Evolutionary conservation across 2,888 invertebrate species (phyloP), one percentile per base, ranked within the genome.

Genomic region (Cheilosia urbana): DNA sequence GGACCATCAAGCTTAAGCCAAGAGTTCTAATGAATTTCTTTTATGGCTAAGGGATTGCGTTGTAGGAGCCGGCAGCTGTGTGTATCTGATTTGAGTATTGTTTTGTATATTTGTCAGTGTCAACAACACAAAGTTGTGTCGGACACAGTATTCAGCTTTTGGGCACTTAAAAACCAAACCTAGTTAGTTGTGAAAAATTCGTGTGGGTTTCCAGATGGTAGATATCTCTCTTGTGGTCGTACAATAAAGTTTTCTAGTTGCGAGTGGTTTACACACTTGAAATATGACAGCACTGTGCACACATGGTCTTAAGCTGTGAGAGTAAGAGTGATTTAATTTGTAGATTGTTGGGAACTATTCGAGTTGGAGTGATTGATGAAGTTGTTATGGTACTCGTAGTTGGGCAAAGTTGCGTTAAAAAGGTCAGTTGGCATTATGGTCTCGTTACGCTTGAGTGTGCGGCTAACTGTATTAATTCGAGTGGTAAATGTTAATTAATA

Each of bases 1-100:
- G n/a, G n/a, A n/a, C n/a, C n/a, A 30, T 13, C 45, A n/a, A 58
- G 21, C 73, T 79, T 53, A 40, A 45, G 57, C 79, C 51, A 27
- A 65, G 75, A 84, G 79, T 84, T 79, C 71, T 79, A 84, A 84
- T 84, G 83, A 84, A 79, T 73, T 82, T 78, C 72, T 83, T 75
- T 84, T 65, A 78, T 24, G 30, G n/a, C 53, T 30, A 37, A 37
- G 60, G 58, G 40, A 24, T 63, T 68, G 51, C 53, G 69, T 53
- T 65, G 65, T 57, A 11, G 47, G 40, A 47, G 49, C 27, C 24
- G 9, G 37, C 13, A 21, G 49, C 45, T 37, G 57, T 66, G 30
- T 55, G 42, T 53, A 17, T 40, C n/a, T 27, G 21, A 30, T 45
- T 21, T 37, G 17, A 60, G n/a, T 17, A 60, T 72, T 72, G 24